Base-by-base conservation (phyloP, 2,888 invertebrate species). In the Troides helena region DNA sequence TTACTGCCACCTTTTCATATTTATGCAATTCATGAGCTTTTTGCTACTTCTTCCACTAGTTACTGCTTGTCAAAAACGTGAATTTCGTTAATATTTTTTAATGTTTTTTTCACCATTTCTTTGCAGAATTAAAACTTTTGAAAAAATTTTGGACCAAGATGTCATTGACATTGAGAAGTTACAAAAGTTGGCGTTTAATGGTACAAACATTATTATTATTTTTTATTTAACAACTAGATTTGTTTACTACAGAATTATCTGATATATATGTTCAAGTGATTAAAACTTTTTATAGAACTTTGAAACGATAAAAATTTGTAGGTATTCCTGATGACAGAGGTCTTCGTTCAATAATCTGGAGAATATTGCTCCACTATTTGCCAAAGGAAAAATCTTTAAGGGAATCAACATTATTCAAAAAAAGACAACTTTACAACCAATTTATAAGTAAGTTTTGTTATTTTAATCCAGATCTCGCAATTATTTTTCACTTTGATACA, bases 241-340 rank as follows among this genome's bases (percentile, higher is more conserved):
- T 50, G 64, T 39, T 36, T 17, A 25, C 25, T 25, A 25, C 25
- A 4, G 25, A 25, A 25, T 23, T 46, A n/a, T 18, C 23, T 30
- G 70, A 18, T 21, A n/a, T 59, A 12, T 57, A 23, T 8, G 12
- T 43, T 62, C 0, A 12, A n/a, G 18, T 53, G 18, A 53, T n/a
- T 18, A 7, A 53, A n/a, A 4, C 12, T n/a, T 53, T 53, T 18
- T 53, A n/a, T 53, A n/a, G 4, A 17, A 50, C 14, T 50, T 12
- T 50, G 12, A 50, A 36, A 14, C 68, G 53, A 23, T 53, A 68
- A 60, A 36, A 17, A 65, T 68, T 71, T 62, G 3, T 78, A 98
- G 98, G 98, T 67, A 95, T 98, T 78, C 98, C 98, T 1, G 98
- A 98, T 83, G 97, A 97, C 77, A 95, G 95, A 75, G 97, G 97